These are phyloP conservation scores for Liolophura sinensis DNA, from an alignment of 1,140 invertebrate species.

Conservation along the genomic window DNA sequence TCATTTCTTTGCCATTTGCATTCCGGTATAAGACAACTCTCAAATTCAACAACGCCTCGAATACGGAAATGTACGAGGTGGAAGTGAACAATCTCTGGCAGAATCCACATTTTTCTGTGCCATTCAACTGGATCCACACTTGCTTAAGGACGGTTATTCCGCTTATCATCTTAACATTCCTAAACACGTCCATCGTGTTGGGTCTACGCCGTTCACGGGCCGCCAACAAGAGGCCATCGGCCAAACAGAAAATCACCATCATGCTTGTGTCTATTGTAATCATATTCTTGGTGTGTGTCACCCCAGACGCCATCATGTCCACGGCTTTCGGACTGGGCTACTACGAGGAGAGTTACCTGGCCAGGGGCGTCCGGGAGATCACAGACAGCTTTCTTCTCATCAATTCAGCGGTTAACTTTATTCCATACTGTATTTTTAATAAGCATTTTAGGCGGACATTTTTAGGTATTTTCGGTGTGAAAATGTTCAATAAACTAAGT, in stretches of 20 bases:
- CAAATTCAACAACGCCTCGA: background rate
- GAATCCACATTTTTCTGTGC: constrained; percentile 63
- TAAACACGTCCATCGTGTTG: constrained; percentile 69
- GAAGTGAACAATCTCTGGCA: constrained; percentile 29
- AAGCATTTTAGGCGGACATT: constrained; percentile 67
- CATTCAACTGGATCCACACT: constrained; percentile 68
- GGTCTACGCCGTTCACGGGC: constrained; percentile 61
- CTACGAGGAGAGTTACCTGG: constrained; percentile 44
- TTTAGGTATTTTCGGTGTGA: no score
- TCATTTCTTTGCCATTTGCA: constrained; percentile 24
- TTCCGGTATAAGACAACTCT: constrained; percentile 22
- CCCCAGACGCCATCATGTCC: constrained; percentile 68
- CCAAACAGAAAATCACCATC: constrained; percentile 65
- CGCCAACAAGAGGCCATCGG: constrained; percentile 1
- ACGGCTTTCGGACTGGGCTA: constrained; percentile 40
- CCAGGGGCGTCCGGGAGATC: constrained; percentile 68
- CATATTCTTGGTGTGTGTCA: constrained; percentile 73
- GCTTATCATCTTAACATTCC: constrained; percentile 14
- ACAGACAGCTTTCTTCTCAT: constrained; percentile 71
- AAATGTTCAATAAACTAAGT: no score
- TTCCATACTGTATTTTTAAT: constrained; percentile 74
- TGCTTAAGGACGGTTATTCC: constrained; percentile 68
- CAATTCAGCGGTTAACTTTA: constrained; percentile 73
- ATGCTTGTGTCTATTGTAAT: constrained; percentile 74
- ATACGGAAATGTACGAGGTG: constrained; percentile 6